These are phyloP conservation scores for Anastrepha obliqua DNA, from an alignment of 1,140 invertebrate species.

Conservation along the genomic window DNA sequence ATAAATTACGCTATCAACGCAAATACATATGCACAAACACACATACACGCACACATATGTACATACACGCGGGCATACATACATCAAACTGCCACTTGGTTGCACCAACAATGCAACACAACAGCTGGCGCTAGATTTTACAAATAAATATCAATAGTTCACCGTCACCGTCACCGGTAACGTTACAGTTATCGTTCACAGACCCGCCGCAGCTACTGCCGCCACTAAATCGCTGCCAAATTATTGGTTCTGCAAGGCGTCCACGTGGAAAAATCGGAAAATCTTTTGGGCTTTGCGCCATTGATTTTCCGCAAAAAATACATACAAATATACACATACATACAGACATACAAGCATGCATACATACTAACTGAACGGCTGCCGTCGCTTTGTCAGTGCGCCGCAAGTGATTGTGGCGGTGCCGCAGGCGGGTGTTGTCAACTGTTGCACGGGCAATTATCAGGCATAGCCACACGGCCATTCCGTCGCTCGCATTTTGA, in stretches of 20 bases:
- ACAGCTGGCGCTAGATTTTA: slow-evolving; percentile 49
- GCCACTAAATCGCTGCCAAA: slow-evolving; percentile 43
- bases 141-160: slow-evolving; percentile 21
- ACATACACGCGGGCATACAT: background rate
- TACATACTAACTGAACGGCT: background rate
- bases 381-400: background rate
- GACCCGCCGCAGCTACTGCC: background rate
- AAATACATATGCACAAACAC: background rate
- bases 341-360: no score
- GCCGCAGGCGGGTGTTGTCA: slow-evolving; percentile 45
- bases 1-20: slow-evolving; percentile 47
- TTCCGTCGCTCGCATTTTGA: background rate
- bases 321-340: no score
- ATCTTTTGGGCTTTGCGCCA: slow-evolving; percentile 23
- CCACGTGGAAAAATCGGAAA: slow-evolving; percentile 39
- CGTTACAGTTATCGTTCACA: background rate
- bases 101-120: background rate
- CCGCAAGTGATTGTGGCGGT: slow-evolving; percentile 22
- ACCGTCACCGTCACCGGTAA: background rate
- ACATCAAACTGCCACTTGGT: background rate
- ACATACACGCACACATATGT: background rate
- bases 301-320: background rate
- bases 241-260: slow-evolving; percentile 20
- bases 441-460: slow-evolving; percentile 29
- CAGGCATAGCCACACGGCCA: background rate